Evolutionary conservation across 1,140 invertebrate genomes (phyloP).

Genomic region (Apis laboriosa): DNA sequence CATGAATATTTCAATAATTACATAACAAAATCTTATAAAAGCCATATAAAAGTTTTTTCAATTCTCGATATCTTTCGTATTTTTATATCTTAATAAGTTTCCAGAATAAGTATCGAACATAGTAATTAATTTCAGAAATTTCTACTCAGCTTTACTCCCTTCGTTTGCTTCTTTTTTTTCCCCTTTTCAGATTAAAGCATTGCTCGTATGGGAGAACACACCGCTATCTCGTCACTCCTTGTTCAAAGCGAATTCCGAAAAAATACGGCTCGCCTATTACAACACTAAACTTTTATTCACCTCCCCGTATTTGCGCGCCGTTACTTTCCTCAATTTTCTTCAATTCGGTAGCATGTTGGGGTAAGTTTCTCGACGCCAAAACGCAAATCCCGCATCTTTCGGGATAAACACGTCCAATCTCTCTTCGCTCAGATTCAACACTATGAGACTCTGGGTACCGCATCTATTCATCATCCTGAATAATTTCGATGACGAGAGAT

Average conservation of each 20-base stretch:
- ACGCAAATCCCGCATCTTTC: background rate
- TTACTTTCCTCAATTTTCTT: conserved; percentile 70
- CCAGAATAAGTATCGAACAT: too few relatives aligned
- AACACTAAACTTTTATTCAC: conserved; percentile 70
- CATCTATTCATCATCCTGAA: conserved; percentile 78
- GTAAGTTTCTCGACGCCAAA: conserved; percentile 61
- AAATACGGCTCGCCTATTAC: conserved; percentile 63
- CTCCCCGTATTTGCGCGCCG: conserved; percentile 65
- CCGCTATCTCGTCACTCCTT: conserved; percentile 44
- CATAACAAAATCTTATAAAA: too few relatives aligned
- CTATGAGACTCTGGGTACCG: conserved; percentile 79
- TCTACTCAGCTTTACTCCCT: conserved; percentile 5
- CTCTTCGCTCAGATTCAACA: conserved; percentile 70
- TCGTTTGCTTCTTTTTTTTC: conserved; percentile 38
- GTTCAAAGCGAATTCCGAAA: conserved; percentile 56
- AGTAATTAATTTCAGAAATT: conserved; percentile 53
- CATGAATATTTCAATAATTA: too few relatives aligned
- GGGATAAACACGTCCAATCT: too few relatives aligned
- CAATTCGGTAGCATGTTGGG: conserved; percentile 77
- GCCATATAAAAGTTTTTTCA: too few relatives aligned
- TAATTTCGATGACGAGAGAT: conserved; percentile 72
- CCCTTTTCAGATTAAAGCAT: conserved; percentile 69
- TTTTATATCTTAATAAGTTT: too few relatives aligned
- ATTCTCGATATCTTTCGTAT: too few relatives aligned
- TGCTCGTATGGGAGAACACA: conserved; percentile 59